Base-by-base conservation (phyloP, 2,797 vertebrate species). In the Spondyliosoma cantharus region DNA sequence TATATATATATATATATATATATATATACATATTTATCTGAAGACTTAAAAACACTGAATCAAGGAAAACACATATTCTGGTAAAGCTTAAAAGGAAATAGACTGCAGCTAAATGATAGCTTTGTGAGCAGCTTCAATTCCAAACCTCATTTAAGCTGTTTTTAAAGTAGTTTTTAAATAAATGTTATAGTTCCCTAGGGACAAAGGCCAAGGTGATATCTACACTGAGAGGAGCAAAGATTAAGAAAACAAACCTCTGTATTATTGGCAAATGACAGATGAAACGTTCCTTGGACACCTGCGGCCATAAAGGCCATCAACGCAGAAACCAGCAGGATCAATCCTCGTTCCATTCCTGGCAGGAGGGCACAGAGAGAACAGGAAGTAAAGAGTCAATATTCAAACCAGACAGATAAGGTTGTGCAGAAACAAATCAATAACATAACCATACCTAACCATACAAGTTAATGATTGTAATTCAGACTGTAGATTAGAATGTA, bases 271-370 rank as follows among this genome's bases (percentile, higher is more conserved):
- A 62, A 83, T 5, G 68, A 27, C 45, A 90, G 16, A 20, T 86
- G 52, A 37, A 0, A 0, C 0, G 32, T 24, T 66, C 82, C 83
- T 19, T 65, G 50, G 42, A 87, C 71, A 7, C 17, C 62, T 0
- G 72, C 16, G 0, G 71, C 50, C 66, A 81, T 22, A 1, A 22
- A 74, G 24, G 74, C 54, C 57, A 81, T 24, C 49, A 85, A 1
- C 0, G 79, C 17, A 1, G 86, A 42, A 5, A 78, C 11, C 61
- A 78, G 22, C 25, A 87, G 64, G 61, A 88, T 70, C 45, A 75
- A 8, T 11, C 22, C 58, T 74, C n/a, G 53, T n/a, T 83, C 82
- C 92, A 93, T 93, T 74, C 17, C 80, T 90, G 6, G n/a, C 24
- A 46, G 50, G 7, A 27, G 1, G 13, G 20, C 4, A 49, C n/a